phyloP scores from a whole-genome alignment of 1,140 invertebrate genomes.

The Pentalonia nigronervosa region DNA sequence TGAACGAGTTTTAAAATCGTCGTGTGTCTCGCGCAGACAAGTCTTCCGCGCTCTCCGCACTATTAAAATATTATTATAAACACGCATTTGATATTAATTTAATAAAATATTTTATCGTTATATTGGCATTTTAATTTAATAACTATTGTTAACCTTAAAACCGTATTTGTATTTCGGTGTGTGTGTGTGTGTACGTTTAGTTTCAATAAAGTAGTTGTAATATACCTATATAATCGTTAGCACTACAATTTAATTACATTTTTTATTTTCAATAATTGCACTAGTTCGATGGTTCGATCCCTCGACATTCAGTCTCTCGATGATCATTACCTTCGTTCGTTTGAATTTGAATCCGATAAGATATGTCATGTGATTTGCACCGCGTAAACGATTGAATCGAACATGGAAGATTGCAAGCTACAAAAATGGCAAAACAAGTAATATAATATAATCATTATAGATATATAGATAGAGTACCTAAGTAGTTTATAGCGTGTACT shows the following conservation, averaged over 20 bases:
- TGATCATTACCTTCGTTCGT: neutral
- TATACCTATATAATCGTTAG: neutral
- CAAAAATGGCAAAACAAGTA: conserved; percentile 12
- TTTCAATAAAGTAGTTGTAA: neutral
- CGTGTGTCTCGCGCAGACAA: conserved; percentile 36
- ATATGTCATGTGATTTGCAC: neutral
- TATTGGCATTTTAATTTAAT: neutral
- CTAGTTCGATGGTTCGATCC: neutral
- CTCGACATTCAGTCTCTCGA: neutral
- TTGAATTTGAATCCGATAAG: neutral
- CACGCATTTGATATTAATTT: neutral
- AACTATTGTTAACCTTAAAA: neutral
- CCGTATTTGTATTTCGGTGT: neutral
- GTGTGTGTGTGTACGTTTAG: neutral
- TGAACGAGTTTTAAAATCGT: conserved; percentile 57
- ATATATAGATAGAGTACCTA: neutral
- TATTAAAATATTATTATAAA: neutral
- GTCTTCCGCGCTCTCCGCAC: neutral
- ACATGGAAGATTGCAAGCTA: neutral
- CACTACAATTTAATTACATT: neutral
- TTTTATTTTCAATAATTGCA: neutral
- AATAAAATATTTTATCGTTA: neutral
- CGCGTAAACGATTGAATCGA: neutral
- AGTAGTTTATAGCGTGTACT: neutral
- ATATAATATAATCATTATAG: neutral